phyloP scores from a whole-genome alignment of 2,797 vertebrate species.

The Neosilurus mollespiculum region DNA sequence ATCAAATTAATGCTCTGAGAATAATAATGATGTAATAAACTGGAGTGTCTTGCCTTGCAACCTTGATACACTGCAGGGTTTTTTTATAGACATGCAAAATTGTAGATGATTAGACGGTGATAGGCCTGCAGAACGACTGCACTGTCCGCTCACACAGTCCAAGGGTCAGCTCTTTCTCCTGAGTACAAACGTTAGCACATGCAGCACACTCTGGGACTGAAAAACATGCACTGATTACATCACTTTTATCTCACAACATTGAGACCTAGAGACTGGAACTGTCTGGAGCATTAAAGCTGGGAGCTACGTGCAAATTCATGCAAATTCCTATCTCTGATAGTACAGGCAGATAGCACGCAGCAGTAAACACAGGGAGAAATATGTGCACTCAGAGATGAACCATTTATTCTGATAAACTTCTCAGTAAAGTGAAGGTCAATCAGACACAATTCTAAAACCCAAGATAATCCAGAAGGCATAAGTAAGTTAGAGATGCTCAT shows the following conservation, averaged over 20 bases:
- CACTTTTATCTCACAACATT: neutral
- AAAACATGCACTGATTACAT: neutral
- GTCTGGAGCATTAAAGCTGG: neutral
- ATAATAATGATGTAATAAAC: neutral
- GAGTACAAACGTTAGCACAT: conserved; percentile 4
- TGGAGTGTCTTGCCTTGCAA: neutral
- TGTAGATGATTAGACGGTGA: neutral
- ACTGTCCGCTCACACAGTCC: conserved; percentile 5
- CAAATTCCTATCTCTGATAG: conserved; percentile 20
- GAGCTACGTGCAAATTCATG: neutral
- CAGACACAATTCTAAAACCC: neutral
- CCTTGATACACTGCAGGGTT: neutral
- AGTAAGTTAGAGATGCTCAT: neutral
- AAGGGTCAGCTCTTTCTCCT: conserved; percentile 23
- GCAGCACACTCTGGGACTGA: neutral
- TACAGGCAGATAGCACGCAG: neutral
- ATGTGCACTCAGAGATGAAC: neutral
- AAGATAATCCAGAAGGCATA: neutral
- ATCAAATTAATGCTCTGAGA: neutral
- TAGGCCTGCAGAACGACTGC: neutral
- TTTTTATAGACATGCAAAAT: neutral
- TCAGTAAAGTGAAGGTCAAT: neutral
- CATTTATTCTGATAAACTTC: neutral
- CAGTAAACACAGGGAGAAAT: neutral
- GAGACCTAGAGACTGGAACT: too few species aligned